These are phyloP conservation scores for Andricus quercusramuli DNA, from an alignment of 2,888 invertebrate species.

Conservation along the genomic window DNA sequence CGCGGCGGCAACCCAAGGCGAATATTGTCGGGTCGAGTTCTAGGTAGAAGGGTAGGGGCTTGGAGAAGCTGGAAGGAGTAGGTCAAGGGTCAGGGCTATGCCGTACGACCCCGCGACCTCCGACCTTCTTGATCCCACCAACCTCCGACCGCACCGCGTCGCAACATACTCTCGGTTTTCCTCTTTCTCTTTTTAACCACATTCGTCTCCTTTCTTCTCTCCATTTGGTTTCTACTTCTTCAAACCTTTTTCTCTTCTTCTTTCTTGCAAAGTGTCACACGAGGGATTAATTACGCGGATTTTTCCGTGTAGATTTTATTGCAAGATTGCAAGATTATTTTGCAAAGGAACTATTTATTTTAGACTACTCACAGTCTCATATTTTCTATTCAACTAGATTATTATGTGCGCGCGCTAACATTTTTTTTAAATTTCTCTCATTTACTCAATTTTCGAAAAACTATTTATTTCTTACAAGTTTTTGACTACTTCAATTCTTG, in stretches of 20 bases:
- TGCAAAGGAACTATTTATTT: too few relatives aligned
- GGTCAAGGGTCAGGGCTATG: conserved; percentile 76
- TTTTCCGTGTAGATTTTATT: too few relatives aligned
- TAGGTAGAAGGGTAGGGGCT: conserved; percentile 54
- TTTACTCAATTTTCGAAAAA: too few relatives aligned
- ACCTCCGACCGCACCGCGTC: conserved; percentile 65
- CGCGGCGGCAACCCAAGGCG: conserved; percentile 45
- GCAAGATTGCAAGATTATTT: too few relatives aligned
- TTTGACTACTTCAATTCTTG: too few relatives aligned
- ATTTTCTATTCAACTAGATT: too few relatives aligned
- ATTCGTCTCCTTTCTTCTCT: conserved; percentile 50
- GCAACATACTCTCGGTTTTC: conserved; percentile 42
- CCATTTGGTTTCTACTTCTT: conserved; percentile 19
- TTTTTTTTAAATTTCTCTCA: too few relatives aligned
- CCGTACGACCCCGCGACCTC: conserved; percentile 75
- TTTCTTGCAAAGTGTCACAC: neutral
- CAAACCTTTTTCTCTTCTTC: neutral
- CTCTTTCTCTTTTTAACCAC: conserved; percentile 56
- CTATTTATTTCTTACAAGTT: too few relatives aligned
- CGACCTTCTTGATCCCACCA: conserved; percentile 72
- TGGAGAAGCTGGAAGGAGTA: conserved; percentile 63
- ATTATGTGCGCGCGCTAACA: too few relatives aligned
- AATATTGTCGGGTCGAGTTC: conserved; percentile 52
- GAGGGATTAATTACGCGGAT: neutral
- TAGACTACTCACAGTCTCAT: too few relatives aligned